Conservation (phyloP, 2,113 vertebrate genomes). For the Eleginops maclovinus region DNA sequence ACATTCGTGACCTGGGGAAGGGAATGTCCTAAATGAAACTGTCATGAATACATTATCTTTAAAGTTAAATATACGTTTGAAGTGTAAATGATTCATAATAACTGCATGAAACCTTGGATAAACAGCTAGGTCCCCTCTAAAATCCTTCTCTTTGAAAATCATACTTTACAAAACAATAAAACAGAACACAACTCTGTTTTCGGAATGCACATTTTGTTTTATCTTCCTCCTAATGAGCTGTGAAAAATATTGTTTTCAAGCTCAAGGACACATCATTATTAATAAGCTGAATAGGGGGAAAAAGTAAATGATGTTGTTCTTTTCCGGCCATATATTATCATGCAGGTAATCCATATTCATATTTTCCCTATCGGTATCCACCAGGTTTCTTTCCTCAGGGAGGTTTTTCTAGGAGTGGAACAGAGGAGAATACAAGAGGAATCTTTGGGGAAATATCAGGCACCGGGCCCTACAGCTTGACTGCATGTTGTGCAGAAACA, state of each 20-base stretch:
- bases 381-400: conserved; percentile 57
- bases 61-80: conserved; percentile 26
- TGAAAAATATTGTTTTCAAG: conserved; percentile 36
- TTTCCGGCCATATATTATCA: conserved; percentile 52
- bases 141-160: conserved; percentile 13
- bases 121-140: conserved; percentile 2
- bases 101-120: neutral
- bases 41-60: conserved; percentile 12
- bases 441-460: conserved; percentile 71
- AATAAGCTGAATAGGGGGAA: conserved; percentile 58
- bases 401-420: conserved; percentile 55
- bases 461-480: conserved; percentile 60
- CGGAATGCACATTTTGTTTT: conserved; percentile 40
- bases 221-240: conserved; percentile 51
- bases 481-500: conserved; percentile 62
- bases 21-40: conserved; percentile 3
- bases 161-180: neutral
- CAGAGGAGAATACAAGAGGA: conserved; percentile 46
- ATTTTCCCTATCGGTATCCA: conserved; percentile 49
- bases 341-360: conserved; percentile 69
- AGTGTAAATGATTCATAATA: conserved; percentile 46
- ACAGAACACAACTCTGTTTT: conserved; percentile 19
- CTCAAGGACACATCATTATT: conserved; percentile 53
- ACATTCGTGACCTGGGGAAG: conserved; percentile 9
- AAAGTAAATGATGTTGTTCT: conserved; percentile 46